A percentile compares a stretch with the other conserved stretches of the same genome.
These are phyloP conservation scores for Eurytoma californica DNA, from an alignment of 2,888 invertebrate species.

Conservation along the genomic window DNA sequence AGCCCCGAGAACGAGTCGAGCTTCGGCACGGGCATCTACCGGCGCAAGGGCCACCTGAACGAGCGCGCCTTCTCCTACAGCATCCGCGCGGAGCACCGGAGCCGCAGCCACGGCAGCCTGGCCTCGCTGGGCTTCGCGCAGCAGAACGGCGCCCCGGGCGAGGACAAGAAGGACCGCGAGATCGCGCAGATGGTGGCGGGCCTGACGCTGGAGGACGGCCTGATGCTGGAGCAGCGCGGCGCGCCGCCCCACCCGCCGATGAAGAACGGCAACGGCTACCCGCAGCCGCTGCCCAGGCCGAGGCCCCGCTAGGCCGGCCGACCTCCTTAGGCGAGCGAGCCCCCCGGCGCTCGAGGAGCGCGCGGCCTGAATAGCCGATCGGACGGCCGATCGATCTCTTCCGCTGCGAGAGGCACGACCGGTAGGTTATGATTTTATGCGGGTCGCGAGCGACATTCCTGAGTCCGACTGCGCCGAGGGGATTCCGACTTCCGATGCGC, in stretches of 20 bases:
- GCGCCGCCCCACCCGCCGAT: conserved; percentile 74
- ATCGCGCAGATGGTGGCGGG: conserved; percentile 96
- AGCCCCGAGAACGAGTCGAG: conserved; percentile 77
- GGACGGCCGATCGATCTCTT: too few species aligned
- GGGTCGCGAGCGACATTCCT: too few species aligned
- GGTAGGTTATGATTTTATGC: not conserved
- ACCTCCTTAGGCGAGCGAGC: too few species aligned
- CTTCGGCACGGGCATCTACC: conserved; percentile 89
- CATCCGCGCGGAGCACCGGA: conserved; percentile 94
- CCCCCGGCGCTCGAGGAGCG: too few species aligned
- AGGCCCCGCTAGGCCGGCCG: conserved; percentile 54
- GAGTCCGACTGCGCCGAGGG: too few species aligned
- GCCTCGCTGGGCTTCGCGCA: conserved; percentile 91
- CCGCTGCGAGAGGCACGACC: too few species aligned
- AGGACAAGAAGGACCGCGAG: conserved; percentile 89
- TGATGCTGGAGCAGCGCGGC: conserved; percentile 78
- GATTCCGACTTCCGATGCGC: too few species aligned
- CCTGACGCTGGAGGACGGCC: conserved; percentile 86
- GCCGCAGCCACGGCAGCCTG: conserved; percentile 93
- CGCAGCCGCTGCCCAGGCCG: conserved; percentile 72
- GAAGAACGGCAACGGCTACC: conserved; percentile 77
- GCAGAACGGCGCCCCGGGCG: conserved; percentile 75
- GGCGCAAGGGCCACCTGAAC: conserved; percentile 93
- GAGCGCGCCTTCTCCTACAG: conserved; percentile 96
- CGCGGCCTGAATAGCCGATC: too few species aligned